Evolutionary conservation across 2,113 vertebrate species (phyloP).

Genomic region (Eclectus roratus): DNA sequence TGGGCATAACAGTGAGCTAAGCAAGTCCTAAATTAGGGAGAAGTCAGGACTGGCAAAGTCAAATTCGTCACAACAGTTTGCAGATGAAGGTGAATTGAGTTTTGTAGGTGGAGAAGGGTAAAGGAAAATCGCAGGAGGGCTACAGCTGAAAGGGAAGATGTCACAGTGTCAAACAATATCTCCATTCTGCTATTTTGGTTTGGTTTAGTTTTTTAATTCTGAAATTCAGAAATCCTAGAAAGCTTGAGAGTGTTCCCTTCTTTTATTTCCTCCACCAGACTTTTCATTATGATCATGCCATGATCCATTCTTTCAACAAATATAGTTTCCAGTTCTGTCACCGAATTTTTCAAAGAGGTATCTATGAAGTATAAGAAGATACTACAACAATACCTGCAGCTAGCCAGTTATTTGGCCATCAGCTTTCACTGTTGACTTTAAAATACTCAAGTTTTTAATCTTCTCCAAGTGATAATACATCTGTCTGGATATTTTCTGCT

Average conservation of each 20-base stretch:
- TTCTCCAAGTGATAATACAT: neutral
- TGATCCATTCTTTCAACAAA: neutral
- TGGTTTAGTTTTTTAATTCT: neutral
- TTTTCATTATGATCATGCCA: neutral
- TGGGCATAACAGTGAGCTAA: neutral
- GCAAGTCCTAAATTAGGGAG: neutral
- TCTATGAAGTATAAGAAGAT: neutral
- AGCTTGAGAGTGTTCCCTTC: neutral
- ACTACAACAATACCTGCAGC: neutral
- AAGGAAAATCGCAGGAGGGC: neutral
- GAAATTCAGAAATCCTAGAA: neutral
- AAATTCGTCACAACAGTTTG: neutral
- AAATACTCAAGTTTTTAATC: neutral
- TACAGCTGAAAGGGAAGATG: neutral
- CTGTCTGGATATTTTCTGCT: neutral
- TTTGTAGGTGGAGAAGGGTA: neutral
- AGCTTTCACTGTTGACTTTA: neutral
- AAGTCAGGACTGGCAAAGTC: neutral
- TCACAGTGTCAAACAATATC: neutral
- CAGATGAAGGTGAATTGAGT: neutral
- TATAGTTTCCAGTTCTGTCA: neutral
- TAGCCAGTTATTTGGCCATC: neutral
- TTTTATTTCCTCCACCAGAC: neutral
- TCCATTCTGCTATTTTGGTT: neutral
- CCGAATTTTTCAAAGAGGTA: neutral